Evolutionary conservation across 1,140 invertebrate genomes (phyloP).

Genomic region (Drosophila busckii): DNA sequence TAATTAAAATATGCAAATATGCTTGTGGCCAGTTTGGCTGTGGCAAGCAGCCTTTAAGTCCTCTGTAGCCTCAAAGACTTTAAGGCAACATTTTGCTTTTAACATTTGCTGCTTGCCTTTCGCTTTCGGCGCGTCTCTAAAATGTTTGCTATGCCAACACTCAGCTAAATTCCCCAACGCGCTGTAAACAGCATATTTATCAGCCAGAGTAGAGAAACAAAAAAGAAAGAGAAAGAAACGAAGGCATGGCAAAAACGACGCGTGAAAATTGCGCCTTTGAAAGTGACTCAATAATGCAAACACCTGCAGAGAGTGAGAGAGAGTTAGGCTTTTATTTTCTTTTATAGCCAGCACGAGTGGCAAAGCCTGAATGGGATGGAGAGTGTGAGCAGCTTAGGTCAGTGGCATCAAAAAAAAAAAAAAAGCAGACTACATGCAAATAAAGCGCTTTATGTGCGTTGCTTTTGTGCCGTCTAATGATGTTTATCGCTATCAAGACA

Average conservation of each 20-base stretch:
- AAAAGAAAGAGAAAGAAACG: conserved; percentile 36
- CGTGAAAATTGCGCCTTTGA: conserved; percentile 68
- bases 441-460: conserved; percentile 57
- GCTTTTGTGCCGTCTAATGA: conserved; percentile 64
- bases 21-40: conserved; percentile 46
- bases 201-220: conserved; percentile 39
- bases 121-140: conserved; percentile 37
- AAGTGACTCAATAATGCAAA: conserved; percentile 64
- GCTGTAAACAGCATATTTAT: conserved; percentile 56
- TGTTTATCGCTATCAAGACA: conserved; percentile 65
- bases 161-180: background rate
- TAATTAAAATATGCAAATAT: conserved; percentile 76
- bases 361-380: background rate
- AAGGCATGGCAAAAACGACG: too few relatives aligned
- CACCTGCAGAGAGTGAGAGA: too few relatives aligned
- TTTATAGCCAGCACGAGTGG: too few relatives aligned
- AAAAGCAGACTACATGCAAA: conserved; percentile 69
- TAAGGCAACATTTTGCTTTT: conserved; percentile 13
- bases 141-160: conserved; percentile 55
- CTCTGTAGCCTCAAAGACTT: conserved; percentile 13
- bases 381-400: conserved; percentile 39
- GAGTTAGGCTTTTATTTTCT: too few relatives aligned
- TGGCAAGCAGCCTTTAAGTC: conserved; percentile 35
- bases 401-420: conserved; percentile 58
- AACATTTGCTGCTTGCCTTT: conserved; percentile 6